phyloP scores from a whole-genome alignment of 2,888 invertebrate species.

The Drosophila pegasa region DNA sequence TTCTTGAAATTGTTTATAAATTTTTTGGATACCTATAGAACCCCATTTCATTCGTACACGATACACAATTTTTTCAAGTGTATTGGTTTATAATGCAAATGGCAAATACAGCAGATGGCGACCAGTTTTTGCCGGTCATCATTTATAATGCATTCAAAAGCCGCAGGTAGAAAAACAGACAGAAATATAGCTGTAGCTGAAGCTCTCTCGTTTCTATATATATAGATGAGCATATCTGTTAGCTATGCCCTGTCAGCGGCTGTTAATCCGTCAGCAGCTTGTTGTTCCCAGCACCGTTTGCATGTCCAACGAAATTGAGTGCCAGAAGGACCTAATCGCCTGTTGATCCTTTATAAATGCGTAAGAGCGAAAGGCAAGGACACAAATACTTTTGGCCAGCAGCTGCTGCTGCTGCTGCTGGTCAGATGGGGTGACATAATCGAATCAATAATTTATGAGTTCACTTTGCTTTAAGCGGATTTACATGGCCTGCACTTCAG shows the following conservation, averaged over 20 bases:
- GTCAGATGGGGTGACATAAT: slow-evolving; percentile 71
- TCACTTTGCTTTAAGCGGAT: slow-evolving; percentile 77
- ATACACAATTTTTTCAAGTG: slow-evolving; percentile 8
- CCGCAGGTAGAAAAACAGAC: slow-evolving; percentile 33
- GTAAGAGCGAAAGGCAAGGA: slow-evolving; percentile 32
- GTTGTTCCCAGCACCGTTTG: not conserved
- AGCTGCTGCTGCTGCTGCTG: slow-evolving; percentile 35
- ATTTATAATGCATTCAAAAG: slow-evolving; percentile 71
- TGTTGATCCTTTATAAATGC: slow-evolving; percentile 80
- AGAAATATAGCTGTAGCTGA: slow-evolving; percentile 25
- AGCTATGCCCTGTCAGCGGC: slow-evolving; percentile 6
- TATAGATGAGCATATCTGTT: slow-evolving; percentile 3
- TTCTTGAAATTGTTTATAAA: too few species aligned
- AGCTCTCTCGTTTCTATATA: not conserved
- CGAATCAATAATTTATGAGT: slow-evolving; percentile 80
- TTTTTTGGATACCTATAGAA: too few species aligned
- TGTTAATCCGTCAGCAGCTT: slow-evolving; percentile 65
- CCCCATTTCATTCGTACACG: too few species aligned
- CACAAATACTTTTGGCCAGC: slow-evolving; percentile 51
- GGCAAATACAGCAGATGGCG: slow-evolving; percentile 39
- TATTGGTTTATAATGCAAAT: slow-evolving; percentile 61
- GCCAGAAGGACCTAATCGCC: slow-evolving; percentile 71
- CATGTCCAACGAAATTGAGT: slow-evolving; percentile 42
- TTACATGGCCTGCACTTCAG: slow-evolving; percentile 74
- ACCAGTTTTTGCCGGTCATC: slow-evolving; percentile 37